phyloP scores from a whole-genome alignment of 2,797 vertebrate species.

The Typhlichthys subterraneus region DNA sequence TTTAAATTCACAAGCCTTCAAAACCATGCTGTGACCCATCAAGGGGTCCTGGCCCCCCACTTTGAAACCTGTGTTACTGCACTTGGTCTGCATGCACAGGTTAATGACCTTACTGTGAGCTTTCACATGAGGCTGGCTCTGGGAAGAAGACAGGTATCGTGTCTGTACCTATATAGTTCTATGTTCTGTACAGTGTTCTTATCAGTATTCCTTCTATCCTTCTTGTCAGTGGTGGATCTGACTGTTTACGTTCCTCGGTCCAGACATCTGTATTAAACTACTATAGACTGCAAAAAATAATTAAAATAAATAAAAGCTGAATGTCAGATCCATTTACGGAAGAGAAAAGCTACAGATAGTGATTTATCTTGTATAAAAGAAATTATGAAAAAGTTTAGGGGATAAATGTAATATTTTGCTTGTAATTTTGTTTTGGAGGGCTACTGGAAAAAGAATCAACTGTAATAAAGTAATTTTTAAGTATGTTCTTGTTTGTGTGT shows the following conservation, averaged over 20 bases:
- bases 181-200: conserved; percentile 88
- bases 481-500: conserved; percentile 21
- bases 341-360: conserved; percentile 48
- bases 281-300: conserved; percentile 86
- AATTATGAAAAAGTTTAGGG: conserved; percentile 78
- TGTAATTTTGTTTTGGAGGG: conserved; percentile 99
- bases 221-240: conserved; percentile 71
- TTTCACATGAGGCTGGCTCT: conserved; percentile 40
- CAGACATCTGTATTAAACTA: conserved; percentile 96
- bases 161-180: too few species aligned
- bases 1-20: too few species aligned
- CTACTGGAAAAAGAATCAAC: conserved; percentile 97
- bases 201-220: conserved; percentile 89
- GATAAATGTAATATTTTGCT: conserved; percentile 99
- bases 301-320: conserved; percentile 74
- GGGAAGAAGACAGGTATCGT: conserved; percentile 52
- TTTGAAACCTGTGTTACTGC: too few species aligned
- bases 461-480: conserved; percentile 99
- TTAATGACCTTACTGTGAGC: conserved; percentile 62
- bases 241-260: conserved; percentile 81
- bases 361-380: conserved; percentile 78
- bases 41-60: too few species aligned
- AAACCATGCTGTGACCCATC: too few species aligned
- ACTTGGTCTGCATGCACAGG: conserved; percentile 36
- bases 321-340: conserved; percentile 76